Evolutionary conservation across 1,140 invertebrate species (phyloP), one percentile per base, ranked within the genome.

Genomic region (Anastatus disparis): DNA sequence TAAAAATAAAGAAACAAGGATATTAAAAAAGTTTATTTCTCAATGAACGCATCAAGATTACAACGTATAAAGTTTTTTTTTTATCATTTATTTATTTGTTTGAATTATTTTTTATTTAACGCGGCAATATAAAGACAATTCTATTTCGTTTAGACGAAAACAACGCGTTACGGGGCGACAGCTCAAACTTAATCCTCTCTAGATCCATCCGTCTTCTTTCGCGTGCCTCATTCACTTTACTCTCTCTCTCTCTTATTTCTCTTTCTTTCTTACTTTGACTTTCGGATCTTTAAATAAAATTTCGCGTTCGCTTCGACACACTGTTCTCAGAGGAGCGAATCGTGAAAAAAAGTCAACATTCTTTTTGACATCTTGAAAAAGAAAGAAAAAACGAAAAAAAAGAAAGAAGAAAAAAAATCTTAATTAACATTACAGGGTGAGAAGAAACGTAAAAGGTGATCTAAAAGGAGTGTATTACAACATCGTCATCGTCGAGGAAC

Each of bases 281-380:
- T n/a, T 27, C 26, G 52, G 46, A 62, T 53, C 55, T 68, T 58
- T 59, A 65, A 61, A 66, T 59, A 72, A 66, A 53, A 59, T 61
- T 61, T 46, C 42, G 58, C 58, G 31, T 24, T 27, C 31, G 17
- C 31, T 22, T 40, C 31, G 20, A 13, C 1, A 2, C 26, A 0
- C n/a, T 27, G 7, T n/a, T 12, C 27, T 4, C 6, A 7, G 35
- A 38, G 35, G 12, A 12, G 35, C 6, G 10, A 12, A 24, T 50
- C 3, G 52, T 24, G 12, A 26, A 15, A 24, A 35, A 52, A 27
- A 6, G 9, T 6, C 10, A 12, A 3, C 6, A n/a, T 10, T 4
- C 15, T 7, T 6, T 20, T 20, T 6, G 20, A 6, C 48, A 17
- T 6, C 12, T 2, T 6, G 27, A 15, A 35, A 17, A 26, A 29